Base-by-base conservation (phyloP, 37 sponge, comb jelly and placozoan species). In the Bolinopsis microptera region DNA sequence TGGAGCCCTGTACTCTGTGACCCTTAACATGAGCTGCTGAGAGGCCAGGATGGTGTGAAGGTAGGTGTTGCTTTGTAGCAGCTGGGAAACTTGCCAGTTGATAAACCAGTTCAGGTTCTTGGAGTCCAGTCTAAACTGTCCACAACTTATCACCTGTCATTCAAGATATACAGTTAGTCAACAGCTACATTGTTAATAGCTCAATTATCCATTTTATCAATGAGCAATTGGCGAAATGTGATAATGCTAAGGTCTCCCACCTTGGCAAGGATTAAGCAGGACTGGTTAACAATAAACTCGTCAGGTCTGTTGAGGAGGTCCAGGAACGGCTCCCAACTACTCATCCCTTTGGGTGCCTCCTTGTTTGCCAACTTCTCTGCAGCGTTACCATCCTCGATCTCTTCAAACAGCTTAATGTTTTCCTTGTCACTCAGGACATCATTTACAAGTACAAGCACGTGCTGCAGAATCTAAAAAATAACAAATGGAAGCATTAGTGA, bases 41-140 rank as follows among this genome's bases (percentile, higher is more conserved):
- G 82, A 80, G 35, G 82, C 82, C 37, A 80, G 82, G 37, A 80
- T 34, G 30, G 82, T 80, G 82, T 80, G 82, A 1, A 80, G 82
- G 37, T 80, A 80, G 22, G 82, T 80, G 82, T 80, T 80, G 82
- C 37, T 80, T 3, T 28, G 37, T 1, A 34, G 37, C 35, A 80
- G 82, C 23, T 80, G 82, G 16, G 32, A 24, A 16, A 30, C 82
- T 30, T 80, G 82, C 82, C 82, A 80, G 82, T 80, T 80, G 37
- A 80, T 80, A 34, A 34, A 80, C 82, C 34, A 80, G 37, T 32
- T 34, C 82, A 80, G 32, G 82, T 80, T 80, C 82, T 80, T 80
- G 23, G 82, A 24, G 30, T 80, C 82, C 2, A 80, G 82, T 30
- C 82, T 80, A 3, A 80, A 35, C 16, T 9, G 2, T 8, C 82